Conservation (phyloP, 2,888 invertebrate genomes). For the Rugalucina vietnamica region DNA sequence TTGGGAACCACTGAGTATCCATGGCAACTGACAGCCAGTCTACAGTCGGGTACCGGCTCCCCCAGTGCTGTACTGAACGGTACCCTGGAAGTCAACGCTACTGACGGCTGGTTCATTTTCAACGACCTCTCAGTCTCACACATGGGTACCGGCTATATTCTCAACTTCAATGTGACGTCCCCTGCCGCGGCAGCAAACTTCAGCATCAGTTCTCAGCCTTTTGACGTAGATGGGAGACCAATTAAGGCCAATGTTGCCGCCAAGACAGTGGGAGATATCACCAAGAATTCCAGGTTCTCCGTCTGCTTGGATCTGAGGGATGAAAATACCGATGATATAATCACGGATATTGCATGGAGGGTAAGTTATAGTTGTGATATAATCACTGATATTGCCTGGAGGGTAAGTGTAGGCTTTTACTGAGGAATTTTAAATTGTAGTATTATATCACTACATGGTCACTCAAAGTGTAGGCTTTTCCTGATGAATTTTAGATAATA, state of each 20-base stretch:
- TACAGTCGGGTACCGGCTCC: conserved; percentile 67
- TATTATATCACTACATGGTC: too few relatives aligned
- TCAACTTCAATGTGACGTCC: conserved; percentile 70
- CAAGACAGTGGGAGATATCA: conserved; percentile 50
- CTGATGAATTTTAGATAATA: too few relatives aligned
- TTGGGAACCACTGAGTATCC: conserved; percentile 71
- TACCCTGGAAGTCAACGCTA: conserved; percentile 65
- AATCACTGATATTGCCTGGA: too few relatives aligned
- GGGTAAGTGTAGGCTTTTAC: too few relatives aligned
- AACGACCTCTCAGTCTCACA: conserved; percentile 76
- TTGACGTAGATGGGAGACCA: conserved; percentile 62
- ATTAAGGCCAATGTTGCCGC: conserved; percentile 50
- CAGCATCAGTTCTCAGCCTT: conserved; percentile 54
- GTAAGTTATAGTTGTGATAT: too few relatives aligned
- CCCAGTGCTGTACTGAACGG: conserved; percentile 70
- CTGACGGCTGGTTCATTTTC: conserved; percentile 79
- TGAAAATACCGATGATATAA: conserved; percentile 52
- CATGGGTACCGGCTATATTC: conserved; percentile 72
- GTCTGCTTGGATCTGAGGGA: conserved; percentile 61
- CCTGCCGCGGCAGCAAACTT: conserved; percentile 70
- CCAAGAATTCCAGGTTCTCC: conserved; percentile 49
- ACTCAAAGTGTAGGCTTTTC: too few relatives aligned
- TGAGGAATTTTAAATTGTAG: too few relatives aligned
- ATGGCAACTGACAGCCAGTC: conserved; percentile 76
- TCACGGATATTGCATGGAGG: conserved; percentile 67